Conservation (phyloP, 2,113 vertebrate species). For the Callaeas wilsoni region DNA sequence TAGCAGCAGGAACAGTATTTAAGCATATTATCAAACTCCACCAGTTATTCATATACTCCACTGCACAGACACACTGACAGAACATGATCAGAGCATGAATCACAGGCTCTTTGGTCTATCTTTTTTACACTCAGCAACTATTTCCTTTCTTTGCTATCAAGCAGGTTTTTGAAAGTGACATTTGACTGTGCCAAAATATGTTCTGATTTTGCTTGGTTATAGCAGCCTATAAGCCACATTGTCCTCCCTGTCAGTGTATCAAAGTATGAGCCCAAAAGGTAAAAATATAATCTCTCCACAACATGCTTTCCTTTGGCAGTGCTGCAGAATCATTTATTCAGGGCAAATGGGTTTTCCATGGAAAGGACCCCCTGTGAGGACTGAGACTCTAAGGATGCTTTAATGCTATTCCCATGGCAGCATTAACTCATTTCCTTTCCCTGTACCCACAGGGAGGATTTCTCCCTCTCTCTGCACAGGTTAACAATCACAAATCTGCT, state of each 20-base stretch:
- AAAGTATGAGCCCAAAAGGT: neutral
- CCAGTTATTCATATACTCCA: slow-evolving; percentile 45
- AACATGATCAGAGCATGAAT: neutral
- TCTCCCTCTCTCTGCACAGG: neutral
- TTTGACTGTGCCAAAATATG: neutral
- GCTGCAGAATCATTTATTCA: neutral
- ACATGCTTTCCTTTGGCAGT: neutral
- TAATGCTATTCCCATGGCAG: neutral
- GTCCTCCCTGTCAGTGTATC: neutral
- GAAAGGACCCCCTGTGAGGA: neutral
- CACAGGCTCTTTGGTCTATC: slow-evolving; percentile 7
- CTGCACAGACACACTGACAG: slow-evolving; percentile 5
- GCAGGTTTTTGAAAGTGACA: neutral
- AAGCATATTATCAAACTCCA: slow-evolving; percentile 47
- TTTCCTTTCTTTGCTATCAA: slow-evolving; percentile 2
- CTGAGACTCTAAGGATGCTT: neutral
- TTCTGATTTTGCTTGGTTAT: neutral
- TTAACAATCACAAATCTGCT: neutral
- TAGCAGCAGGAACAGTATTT: slow-evolving; percentile 27
- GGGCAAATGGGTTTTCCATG: neutral
- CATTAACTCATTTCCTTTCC: neutral
- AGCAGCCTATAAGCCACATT: neutral
- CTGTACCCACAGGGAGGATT: neutral
- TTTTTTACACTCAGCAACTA: slow-evolving; percentile 1
- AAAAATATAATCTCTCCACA: neutral